These are phyloP conservation scores for Clarias platycephalus DNA, from an alignment of 2,797 vertebrate genomes.

Conservation along the genomic window DNA sequence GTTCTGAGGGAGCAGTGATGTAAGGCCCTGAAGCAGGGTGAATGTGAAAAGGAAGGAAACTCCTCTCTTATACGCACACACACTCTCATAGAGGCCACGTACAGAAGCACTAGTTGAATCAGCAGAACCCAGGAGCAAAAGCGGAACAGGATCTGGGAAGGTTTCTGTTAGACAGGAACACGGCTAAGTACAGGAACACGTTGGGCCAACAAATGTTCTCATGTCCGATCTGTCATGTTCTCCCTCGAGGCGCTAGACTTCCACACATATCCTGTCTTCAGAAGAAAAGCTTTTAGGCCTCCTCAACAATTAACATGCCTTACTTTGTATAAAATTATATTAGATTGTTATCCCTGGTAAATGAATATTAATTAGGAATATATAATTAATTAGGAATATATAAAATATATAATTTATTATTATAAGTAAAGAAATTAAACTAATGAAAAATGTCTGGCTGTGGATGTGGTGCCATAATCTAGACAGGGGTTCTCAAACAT, in stretches of 20 bases:
- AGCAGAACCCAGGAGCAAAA: constrained; percentile 64
- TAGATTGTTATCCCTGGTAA: background rate
- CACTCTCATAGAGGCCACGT: constrained; percentile 12
- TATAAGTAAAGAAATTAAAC: background rate
- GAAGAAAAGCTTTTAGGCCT: background rate
- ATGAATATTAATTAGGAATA: background rate
- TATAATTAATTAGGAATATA: background rate
- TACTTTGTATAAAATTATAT: background rate
- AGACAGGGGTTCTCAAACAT: background rate
- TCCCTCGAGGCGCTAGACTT: constrained; percentile 20
- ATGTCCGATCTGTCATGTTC: constrained; percentile 38
- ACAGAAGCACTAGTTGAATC: constrained; percentile 66
- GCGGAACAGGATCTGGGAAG: constrained; percentile 54
- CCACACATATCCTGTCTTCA: constrained; percentile 27
- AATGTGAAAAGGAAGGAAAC: constrained; percentile 61
- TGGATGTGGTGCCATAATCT: background rate
- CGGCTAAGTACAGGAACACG: constrained; percentile 19
- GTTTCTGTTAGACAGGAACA: constrained; percentile 29
- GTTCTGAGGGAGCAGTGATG: constrained; percentile 62
- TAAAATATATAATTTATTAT: too few relatives aligned
- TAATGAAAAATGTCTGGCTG: background rate
- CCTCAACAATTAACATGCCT: background rate
- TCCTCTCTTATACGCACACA: constrained; percentile 44
- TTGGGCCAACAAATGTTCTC: constrained; percentile 26
- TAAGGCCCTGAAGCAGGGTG: constrained; percentile 64